Conservation (phyloP, 2,888 invertebrate genomes). For the Macrophya alboannulata region DNA sequence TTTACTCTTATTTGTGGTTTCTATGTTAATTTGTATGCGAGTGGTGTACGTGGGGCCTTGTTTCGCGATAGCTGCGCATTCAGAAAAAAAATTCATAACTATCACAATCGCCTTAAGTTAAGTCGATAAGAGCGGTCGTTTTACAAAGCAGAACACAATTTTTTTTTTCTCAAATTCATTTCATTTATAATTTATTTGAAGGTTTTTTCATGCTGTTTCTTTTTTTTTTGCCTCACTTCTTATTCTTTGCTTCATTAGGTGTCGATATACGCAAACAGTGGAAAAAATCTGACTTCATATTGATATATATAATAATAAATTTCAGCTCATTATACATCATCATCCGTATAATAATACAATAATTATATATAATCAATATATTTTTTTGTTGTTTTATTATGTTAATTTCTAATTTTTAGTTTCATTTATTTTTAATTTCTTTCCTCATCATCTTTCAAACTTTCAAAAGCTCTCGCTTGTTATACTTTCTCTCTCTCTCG, state of each 20-base stretch:
- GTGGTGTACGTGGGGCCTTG: constrained; percentile 61
- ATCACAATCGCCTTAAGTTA: constrained; percentile 70
- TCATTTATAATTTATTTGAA: constrained; percentile 71
- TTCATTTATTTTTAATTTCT: constrained; percentile 47
- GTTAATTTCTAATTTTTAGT: constrained; percentile 53
- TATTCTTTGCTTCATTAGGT: constrained; percentile 66
- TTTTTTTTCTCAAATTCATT: constrained; percentile 60
- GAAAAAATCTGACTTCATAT: constrained; percentile 76
- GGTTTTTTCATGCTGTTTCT: not conserved
- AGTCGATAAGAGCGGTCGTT: constrained; percentile 70
- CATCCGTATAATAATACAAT: constrained; percentile 56
- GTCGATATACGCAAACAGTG: constrained; percentile 76
- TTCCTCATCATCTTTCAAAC: constrained; percentile 56
- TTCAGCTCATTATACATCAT: constrained; percentile 79
- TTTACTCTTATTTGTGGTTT: constrained; percentile 1
- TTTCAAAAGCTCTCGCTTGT: constrained; percentile 59
- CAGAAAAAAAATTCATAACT: constrained; percentile 58
- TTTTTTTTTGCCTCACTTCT: constrained; percentile 53
- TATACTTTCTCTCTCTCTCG: constrained; percentile 3
- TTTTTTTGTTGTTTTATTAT: constrained; percentile 41
- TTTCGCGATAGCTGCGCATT: constrained; percentile 31
- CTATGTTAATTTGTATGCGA: constrained; percentile 60
- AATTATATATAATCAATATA: constrained; percentile 56
- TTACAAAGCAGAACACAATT: constrained; percentile 73
- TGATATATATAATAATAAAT: constrained; percentile 74